phyloP scores from a whole-genome alignment of 2,113 vertebrate species.

The Hipposideros armiger region DNA sequence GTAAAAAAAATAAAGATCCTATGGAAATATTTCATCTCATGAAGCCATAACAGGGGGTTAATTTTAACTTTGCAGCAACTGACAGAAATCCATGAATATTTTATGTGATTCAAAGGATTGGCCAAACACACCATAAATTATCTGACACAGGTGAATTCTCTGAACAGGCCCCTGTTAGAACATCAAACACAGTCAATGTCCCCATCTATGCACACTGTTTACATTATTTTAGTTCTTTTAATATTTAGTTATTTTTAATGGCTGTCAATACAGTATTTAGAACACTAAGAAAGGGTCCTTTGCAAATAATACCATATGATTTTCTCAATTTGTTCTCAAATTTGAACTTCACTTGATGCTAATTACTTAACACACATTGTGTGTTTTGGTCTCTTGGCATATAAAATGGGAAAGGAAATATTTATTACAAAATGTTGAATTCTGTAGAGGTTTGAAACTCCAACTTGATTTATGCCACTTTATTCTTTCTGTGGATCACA shows the following conservation, averaged over 20 bases:
- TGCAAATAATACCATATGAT: neutral
- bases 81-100: neutral
- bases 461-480: neutral
- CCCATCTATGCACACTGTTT: neutral
- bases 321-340: conserved; percentile 51
- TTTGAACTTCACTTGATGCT: neutral
- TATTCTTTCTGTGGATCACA: neutral
- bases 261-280: neutral
- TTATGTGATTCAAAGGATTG: neutral
- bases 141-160: neutral
- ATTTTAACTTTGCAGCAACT: neutral
- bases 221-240: neutral
- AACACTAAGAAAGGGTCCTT: neutral
- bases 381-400: neutral
- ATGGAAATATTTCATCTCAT: neutral
- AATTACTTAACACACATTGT: neutral
- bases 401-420: neutral
- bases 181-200: neutral
- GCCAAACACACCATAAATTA: neutral
- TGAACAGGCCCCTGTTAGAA: neutral
- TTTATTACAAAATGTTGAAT: neutral
- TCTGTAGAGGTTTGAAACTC: neutral
- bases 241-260: neutral
- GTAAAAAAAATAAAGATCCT: neutral
- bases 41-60: neutral